Evolutionary conservation across 2,888 invertebrate genomes (phyloP).

Genomic region (Apodemia mormo): DNA sequence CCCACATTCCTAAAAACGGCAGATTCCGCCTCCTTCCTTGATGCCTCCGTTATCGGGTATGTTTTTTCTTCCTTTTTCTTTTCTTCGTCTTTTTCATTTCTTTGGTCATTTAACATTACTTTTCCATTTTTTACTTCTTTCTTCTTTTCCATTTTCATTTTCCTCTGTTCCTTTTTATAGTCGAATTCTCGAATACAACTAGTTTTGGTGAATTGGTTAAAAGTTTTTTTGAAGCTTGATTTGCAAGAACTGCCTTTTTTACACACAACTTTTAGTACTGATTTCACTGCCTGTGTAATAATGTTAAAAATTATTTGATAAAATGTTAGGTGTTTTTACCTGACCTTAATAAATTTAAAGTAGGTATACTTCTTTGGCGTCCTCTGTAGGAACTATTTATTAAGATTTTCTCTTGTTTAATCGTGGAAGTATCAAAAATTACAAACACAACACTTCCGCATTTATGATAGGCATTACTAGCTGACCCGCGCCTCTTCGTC

Average conservation of each 20-base stretch:
- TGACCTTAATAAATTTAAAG: no score
- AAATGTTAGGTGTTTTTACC: no score
- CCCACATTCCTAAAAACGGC: not conserved
- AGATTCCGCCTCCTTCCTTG: not conserved
- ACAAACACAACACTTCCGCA: no score
- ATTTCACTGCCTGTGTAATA: slow-evolving; percentile 47
- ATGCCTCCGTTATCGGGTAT: not conserved
- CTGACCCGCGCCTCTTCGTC: no score
- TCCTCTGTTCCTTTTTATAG: slow-evolving; percentile 15
- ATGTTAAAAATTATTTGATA: not conserved
- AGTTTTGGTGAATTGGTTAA: slow-evolving; percentile 38
- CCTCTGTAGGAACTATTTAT: no score
- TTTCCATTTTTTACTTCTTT: not conserved
- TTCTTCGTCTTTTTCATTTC: not conserved
- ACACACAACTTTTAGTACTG: slow-evolving; percentile 41
- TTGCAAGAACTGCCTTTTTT: slow-evolving; percentile 40
- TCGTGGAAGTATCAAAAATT: no score
- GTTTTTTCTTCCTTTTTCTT: not conserved
- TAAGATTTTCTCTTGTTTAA: no score
- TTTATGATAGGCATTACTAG: no score
- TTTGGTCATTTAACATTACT: not conserved
- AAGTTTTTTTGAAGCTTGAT: slow-evolving; percentile 38
- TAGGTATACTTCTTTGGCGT: no score
- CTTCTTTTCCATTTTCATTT: not conserved
- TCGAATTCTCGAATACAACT: slow-evolving; percentile 44